phyloP scores from a whole-genome alignment of 1,140 invertebrate genomes.

The Platyscapa corneri region DNA sequence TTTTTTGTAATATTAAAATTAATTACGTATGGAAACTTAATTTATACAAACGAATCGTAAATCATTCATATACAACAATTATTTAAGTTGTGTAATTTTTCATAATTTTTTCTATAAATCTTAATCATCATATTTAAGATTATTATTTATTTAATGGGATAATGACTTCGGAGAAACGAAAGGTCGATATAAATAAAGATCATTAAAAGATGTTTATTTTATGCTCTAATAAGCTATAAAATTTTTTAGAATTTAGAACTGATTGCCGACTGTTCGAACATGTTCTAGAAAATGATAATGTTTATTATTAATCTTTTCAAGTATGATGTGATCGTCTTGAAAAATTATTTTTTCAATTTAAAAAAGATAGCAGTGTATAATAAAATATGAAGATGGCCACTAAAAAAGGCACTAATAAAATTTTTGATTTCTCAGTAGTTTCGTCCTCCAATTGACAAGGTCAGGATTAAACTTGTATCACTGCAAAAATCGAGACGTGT shows the following conservation, averaged over 20 bases:
- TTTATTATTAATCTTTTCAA: constrained; percentile 17
- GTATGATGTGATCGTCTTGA: constrained; percentile 12
- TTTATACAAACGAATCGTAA: background rate
- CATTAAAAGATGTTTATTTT: background rate
- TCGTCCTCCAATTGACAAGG: constrained; percentile 31
- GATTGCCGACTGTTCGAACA: background rate
- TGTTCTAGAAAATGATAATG: background rate
- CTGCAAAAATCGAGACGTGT: constrained; percentile 40
- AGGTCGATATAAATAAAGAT: background rate
- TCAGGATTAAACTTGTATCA: constrained; percentile 28
- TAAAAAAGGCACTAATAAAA: constrained; percentile 5
- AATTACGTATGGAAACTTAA: background rate
- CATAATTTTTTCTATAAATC: background rate
- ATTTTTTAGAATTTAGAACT: background rate
- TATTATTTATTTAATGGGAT: background rate
- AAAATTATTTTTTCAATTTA: background rate
- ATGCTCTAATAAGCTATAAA: background rate
- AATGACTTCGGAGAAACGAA: background rate
- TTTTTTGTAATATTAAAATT: background rate
- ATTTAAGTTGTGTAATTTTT: background rate
- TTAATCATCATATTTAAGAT: background rate
- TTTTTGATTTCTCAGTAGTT: constrained; percentile 1
- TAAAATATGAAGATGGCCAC: constrained; percentile 3
- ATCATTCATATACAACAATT: background rate
- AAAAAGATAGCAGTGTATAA: background rate